phyloP scores from a whole-genome alignment of 2,113 vertebrate genomes.

The Lutjanus erythropterus region DNA sequence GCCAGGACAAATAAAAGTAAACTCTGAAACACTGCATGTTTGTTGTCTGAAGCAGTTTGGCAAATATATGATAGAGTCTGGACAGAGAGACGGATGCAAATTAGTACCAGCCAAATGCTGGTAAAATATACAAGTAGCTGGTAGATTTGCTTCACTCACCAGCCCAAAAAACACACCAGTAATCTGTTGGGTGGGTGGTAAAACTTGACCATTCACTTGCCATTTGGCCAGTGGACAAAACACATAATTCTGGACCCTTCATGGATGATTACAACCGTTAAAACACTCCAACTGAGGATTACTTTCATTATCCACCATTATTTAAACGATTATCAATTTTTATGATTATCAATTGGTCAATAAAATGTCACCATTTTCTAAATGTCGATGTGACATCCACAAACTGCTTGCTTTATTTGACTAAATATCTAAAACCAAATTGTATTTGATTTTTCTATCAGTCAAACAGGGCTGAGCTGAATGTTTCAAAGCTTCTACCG shows the following conservation, averaged over 20 bases:
- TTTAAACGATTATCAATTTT: too few species aligned
- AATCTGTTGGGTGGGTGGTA: too few species aligned
- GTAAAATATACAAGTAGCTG: too few species aligned
- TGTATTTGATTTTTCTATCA: background rate
- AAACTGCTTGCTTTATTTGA: background rate
- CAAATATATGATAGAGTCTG: background rate
- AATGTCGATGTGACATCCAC: background rate
- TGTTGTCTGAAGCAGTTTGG: background rate
- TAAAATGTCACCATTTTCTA: background rate
- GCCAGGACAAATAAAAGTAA: conserved; percentile 3
- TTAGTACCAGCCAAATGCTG: too few species aligned
- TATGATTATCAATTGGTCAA: background rate
- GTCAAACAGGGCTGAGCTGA: too few species aligned
- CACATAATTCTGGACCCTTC: too few species aligned
- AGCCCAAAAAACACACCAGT: too few species aligned
- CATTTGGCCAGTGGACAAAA: too few species aligned
- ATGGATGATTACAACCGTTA: too few species aligned
- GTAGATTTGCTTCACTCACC: too few species aligned
- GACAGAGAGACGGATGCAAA: background rate
- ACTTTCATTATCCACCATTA: background rate
- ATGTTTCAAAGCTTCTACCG: too few species aligned
- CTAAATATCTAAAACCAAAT: background rate
- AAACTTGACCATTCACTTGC: too few species aligned
- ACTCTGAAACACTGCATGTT: background rate
- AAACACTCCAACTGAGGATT: background rate